Evolutionary conservation across 2,113 vertebrate genomes (phyloP).

Genomic region (Oophaga pumilio): DNA sequence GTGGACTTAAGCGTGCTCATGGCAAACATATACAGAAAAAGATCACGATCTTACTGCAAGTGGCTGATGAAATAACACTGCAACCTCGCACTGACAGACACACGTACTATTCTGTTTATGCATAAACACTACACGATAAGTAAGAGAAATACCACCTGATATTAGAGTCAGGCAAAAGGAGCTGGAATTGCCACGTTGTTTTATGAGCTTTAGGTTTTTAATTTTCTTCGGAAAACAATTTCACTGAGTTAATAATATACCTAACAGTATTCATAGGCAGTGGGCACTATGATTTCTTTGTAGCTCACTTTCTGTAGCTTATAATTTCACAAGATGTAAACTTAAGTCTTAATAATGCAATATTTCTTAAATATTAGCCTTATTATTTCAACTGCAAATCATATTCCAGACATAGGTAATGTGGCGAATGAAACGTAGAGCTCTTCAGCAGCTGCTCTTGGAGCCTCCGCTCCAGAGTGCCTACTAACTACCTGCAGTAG

Average conservation of each 20-base stretch:
- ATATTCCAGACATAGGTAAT: not conserved
- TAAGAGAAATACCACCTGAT: not conserved
- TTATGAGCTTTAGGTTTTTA: not conserved
- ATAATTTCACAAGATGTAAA: not conserved
- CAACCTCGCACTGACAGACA: slow-evolving; percentile 43
- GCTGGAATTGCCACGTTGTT: not conserved
- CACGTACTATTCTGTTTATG: slow-evolving; percentile 55
- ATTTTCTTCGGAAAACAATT: not conserved
- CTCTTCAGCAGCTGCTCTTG: not conserved
- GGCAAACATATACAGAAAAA: not conserved
- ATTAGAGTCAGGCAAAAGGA: not conserved
- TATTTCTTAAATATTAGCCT: no score
- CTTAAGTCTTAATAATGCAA: not conserved
- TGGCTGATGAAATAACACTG: slow-evolving; percentile 59
- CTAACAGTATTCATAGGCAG: not conserved
- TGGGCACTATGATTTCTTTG: no score
- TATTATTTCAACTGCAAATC: not conserved
- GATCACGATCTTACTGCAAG: not conserved
- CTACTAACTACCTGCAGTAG: no score
- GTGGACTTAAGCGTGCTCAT: not conserved
- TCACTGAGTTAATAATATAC: not conserved
- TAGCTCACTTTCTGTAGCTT: not conserved
- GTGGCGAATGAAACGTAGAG: no score
- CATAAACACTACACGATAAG: not conserved
- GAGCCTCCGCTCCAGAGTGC: not conserved